Evolutionary conservation across 2,797 vertebrate genomes (phyloP).

Genomic region (Tiaroga cobitis): DNA sequence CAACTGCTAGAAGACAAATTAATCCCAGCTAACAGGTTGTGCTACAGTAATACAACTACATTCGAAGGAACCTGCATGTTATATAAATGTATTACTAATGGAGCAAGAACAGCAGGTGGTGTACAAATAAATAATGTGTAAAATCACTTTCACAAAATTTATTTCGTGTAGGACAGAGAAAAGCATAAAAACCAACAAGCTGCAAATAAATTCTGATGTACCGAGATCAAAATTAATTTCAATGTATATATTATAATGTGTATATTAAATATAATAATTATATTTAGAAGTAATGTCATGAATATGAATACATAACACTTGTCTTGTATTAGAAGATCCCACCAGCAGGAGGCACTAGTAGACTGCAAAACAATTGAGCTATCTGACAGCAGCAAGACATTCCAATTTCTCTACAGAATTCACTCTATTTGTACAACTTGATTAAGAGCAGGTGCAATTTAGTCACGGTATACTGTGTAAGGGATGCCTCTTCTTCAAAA

Average conservation of each 20-base stretch:
- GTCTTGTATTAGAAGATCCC: not conserved
- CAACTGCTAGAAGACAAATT: not conserved
- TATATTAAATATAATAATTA: not conserved
- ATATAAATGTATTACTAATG: not conserved
- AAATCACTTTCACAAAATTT: not conserved
- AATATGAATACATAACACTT: not conserved
- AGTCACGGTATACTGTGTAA: not conserved
- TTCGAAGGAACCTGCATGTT: not conserved
- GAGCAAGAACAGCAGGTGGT: conserved; percentile 7
- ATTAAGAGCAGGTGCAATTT: not conserved
- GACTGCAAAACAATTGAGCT: not conserved
- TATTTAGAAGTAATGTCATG: not conserved
- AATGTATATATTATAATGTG: too few species aligned
- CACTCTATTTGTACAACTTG: not conserved
- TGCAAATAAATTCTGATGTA: not conserved
- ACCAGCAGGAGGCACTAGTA: conserved; percentile 39
- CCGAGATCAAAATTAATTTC: not conserved
- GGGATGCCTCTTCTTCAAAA: not conserved
- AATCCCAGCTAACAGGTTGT: not conserved
- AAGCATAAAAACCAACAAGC: not conserved
- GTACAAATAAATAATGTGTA: conserved; percentile 25
- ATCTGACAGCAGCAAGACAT: not conserved
- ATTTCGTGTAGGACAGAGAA: not conserved
- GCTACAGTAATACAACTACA: not conserved
- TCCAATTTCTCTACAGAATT: not conserved